phyloP scores from a whole-genome alignment of 2,888 invertebrate genomes.

The Gymnoscelis rufifasciata region DNA sequence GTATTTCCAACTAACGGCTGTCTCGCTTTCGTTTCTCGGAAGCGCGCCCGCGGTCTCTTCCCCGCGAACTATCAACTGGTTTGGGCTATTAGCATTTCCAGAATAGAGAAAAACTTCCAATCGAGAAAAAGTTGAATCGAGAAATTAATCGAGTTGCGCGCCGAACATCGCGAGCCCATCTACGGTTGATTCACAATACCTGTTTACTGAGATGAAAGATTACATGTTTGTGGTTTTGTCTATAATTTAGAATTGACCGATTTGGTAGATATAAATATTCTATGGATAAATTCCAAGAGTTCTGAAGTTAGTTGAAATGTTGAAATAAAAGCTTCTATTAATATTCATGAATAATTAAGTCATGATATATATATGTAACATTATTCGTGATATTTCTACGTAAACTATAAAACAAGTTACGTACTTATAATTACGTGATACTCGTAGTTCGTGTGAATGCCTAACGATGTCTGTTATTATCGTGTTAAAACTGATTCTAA shows the following conservation, averaged over 20 bases:
- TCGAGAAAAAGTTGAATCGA: slow-evolving; percentile 26
- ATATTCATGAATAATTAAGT: no score
- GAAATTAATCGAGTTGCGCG: slow-evolving; percentile 21
- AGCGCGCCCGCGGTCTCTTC: slow-evolving; percentile 42
- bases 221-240: slow-evolving; percentile 1
- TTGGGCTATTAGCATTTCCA: slow-evolving; percentile 69
- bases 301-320: no score
- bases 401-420: slow-evolving; percentile 2
- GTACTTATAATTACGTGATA: slow-evolving; percentile 2
- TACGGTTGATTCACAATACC: slow-evolving; percentile 8
- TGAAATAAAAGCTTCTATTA: no score
- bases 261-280: no score
- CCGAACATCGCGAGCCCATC: no score
- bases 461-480: slow-evolving; percentile 1
- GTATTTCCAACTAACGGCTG: slow-evolving; percentile 68
- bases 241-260: slow-evolving; percentile 2
- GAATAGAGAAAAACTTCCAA: slow-evolving; percentile 58
- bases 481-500: slow-evolving; percentile 7
- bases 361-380: no score
- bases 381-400: not conserved
- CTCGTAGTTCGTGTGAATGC: slow-evolving; percentile 5
- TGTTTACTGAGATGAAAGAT: slow-evolving; percentile 4
- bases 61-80: slow-evolving; percentile 70
- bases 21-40: slow-evolving; percentile 74
- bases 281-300: no score